Evolutionary conservation across 2,888 invertebrate species (phyloP), one percentile per base, ranked within the genome.

Genomic region (Apamea anceps): DNA sequence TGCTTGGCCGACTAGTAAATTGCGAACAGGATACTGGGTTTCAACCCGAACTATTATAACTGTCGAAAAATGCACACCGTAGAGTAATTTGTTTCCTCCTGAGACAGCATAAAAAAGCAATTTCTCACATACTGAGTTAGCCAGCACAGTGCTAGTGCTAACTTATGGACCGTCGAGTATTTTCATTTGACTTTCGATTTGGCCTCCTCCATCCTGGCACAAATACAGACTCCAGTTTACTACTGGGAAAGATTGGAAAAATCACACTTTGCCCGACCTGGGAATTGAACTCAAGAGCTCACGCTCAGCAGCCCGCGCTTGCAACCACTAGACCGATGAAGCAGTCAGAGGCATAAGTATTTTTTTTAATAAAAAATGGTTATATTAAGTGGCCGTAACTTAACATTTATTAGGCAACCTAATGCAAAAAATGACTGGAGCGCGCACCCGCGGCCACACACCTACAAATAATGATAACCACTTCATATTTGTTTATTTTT

Each of bases 401-500:
- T 75, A 84, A 70, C 25, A 60, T 60, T 48, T 60, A 75, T 72
- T 62, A 28, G 32, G 28, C 32, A 71, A 74, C 12, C 15, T 63
- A 57, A 13, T 72, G 74, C 77, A 77, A 70, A 74, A 51, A 80
- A 15, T 13, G 5, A 3, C 1, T n/a, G 6, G 25, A 51, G 42
- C 32, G 65, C 8, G 60, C 62, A 63, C 68, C 60, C 65, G 45
- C 25, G 28, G 25, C 18, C 13, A 25, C 45, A 60, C 12, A 51
- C 51, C 63, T 65, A 63, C 51, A 76, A 74, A 79, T 76, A 82
- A 66, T 74, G 60, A 76, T 75, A 78, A 68, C 25, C 25, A 15
- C 45, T 54, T 48, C 57, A 62, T 48, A 63, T 42, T 42, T 51
- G 25, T 57, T 37, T 74, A 57, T n/a, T 45, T 72, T 42, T 54